Conservation (phyloP, 1,140 invertebrate species). For the Trialeurodes vaporariorum region DNA sequence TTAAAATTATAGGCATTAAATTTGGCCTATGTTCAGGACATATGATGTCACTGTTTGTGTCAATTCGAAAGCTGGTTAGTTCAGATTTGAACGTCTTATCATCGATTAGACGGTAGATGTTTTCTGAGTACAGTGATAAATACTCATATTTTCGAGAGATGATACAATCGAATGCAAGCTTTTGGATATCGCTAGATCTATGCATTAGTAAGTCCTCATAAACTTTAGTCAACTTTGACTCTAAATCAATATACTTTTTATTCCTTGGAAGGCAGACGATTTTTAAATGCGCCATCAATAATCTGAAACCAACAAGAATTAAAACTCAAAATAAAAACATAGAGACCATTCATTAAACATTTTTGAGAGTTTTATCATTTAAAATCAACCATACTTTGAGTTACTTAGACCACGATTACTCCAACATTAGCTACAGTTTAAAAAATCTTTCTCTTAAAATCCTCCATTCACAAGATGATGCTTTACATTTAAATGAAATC, state of each 20-base stretch:
- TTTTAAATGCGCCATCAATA: conserved; percentile 56
- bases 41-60: conserved; percentile 52
- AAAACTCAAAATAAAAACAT: no score
- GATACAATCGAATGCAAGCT: conserved; percentile 70
- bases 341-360: no score
- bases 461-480: no score
- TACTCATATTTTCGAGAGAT: conserved; percentile 70
- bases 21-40: conserved; percentile 55
- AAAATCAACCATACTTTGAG: no score
- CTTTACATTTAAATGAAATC: no score
- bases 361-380: no score
- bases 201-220: conserved; percentile 68
- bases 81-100: conserved; percentile 81
- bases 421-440: no score
- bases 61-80: conserved; percentile 62
- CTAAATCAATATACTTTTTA: conserved; percentile 62
- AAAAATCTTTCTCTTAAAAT: no score
- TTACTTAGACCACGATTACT: no score
- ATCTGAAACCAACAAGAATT: conserved; percentile 35
- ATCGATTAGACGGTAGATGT: conserved; percentile 64
- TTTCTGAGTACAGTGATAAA: conserved; percentile 58
- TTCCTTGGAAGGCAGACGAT: conserved; percentile 70
- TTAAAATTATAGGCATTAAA: conserved; percentile 67
- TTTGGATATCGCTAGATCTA: conserved; percentile 60
- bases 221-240: conserved; percentile 57